Evolutionary conservation across 2,888 invertebrate species (phyloP).

Genomic region (Habroteleia sp.): DNA sequence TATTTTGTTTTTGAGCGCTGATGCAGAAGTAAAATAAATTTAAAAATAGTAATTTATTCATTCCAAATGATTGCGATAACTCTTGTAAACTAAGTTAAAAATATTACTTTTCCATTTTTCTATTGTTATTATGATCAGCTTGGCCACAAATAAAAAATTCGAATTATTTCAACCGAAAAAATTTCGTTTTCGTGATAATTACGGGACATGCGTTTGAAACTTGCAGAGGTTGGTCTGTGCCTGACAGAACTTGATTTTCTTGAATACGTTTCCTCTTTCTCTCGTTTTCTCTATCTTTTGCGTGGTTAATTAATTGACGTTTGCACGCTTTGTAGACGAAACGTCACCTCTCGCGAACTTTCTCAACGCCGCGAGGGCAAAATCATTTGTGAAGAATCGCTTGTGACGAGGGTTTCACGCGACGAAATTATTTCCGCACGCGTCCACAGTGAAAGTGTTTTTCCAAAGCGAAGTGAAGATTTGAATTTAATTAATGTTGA

Average conservation of each 20-base stretch:
- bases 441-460: conserved; percentile 6
- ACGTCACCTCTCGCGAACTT: conserved; percentile 69
- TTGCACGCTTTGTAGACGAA: conserved; percentile 74
- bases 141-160: not conserved
- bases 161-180: conserved; percentile 32
- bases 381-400: conserved; percentile 68
- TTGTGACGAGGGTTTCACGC: conserved; percentile 69
- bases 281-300: conserved; percentile 41
- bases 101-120: too few relatives aligned
- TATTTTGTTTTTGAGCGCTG: too few relatives aligned
- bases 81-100: too few relatives aligned
- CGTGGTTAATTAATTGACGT: conserved; percentile 75
- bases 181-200: conserved; percentile 40
- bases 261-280: conserved; percentile 46
- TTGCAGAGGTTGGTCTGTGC: conserved; percentile 23
- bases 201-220: conserved; percentile 22
- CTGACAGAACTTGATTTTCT: conserved; percentile 58
- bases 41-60: too few relatives aligned
- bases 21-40: too few relatives aligned
- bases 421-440: conserved; percentile 50
- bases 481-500: too few relatives aligned
- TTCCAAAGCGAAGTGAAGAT: not conserved
- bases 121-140: too few relatives aligned
- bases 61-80: too few relatives aligned
- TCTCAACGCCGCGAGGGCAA: conserved; percentile 69